A percentile compares a stretch with the other conserved stretches of the same genome.
These are phyloP conservation scores for Euphysa ruthae DNA, from an alignment of 30 jellyfish, hydroid and myxozoan species.

Conservation along the genomic window DNA sequence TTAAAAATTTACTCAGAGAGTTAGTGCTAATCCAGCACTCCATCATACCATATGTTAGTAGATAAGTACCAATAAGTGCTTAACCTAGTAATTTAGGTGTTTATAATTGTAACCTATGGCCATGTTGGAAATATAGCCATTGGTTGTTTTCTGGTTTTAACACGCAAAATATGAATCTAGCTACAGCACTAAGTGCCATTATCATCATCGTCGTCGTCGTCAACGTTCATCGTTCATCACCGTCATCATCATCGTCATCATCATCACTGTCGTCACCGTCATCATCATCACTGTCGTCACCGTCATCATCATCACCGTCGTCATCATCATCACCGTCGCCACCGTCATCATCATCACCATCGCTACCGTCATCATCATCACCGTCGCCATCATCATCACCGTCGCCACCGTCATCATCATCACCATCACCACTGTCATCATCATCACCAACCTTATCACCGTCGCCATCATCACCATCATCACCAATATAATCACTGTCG, in stretches of 20 bases:
- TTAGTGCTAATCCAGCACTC: too few relatives aligned
- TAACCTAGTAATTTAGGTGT: too few relatives aligned
- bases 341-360: constrained; percentile 4
- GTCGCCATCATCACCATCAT: constrained; percentile 47
- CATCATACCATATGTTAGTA: too few relatives aligned
- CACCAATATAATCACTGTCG: too few relatives aligned
- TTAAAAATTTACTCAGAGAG: too few relatives aligned
- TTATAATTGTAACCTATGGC: too few relatives aligned
- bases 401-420: constrained; percentile 23
- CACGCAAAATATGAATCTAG: too few relatives aligned
- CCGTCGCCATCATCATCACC: neutral
- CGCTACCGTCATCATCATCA: constrained; percentile 2
- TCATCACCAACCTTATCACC: too few relatives aligned
- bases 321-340: neutral
- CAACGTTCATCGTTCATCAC: constrained; percentile 33
- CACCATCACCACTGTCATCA: constrained; percentile 53
- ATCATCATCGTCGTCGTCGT: constrained; percentile 13
- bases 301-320: constrained; percentile 30
- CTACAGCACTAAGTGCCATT: neutral
- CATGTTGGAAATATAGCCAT: too few relatives aligned
- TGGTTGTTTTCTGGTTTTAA: too few relatives aligned
- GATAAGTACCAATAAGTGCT: too few relatives aligned
- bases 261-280: constrained; percentile 40
- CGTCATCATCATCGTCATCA: constrained; percentile 28
- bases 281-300: constrained; percentile 57